These are phyloP conservation scores for Chauna torquata DNA, from an alignment of 2,113 vertebrate species.

Conservation along the genomic window DNA sequence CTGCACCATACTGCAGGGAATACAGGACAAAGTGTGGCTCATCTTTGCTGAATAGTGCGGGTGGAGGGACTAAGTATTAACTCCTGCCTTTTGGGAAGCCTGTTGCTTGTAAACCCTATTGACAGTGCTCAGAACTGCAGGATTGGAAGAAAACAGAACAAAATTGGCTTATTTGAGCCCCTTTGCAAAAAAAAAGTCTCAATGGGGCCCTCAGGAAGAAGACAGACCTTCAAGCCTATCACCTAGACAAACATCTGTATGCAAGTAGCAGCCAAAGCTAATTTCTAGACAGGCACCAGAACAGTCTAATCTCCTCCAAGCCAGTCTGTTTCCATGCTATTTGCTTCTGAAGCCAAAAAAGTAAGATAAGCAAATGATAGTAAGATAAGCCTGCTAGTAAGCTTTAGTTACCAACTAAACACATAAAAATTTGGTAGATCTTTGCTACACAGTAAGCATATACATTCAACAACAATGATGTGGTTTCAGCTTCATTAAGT, in stretches of 20 bases:
- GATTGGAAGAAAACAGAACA: neutral
- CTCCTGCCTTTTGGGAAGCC: neutral
- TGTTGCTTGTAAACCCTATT: neutral
- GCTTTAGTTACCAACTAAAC: neutral
- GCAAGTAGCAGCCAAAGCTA: neutral
- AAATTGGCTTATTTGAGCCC: neutral
- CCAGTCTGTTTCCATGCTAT: neutral
- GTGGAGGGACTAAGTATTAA: neutral
- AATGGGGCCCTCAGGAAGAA: neutral
- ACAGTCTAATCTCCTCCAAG: neutral
- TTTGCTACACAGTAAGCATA: neutral
- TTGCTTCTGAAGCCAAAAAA: neutral
- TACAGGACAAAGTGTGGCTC: neutral
- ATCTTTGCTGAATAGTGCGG: neutral
- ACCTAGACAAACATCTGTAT: neutral
- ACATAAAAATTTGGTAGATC: neutral
- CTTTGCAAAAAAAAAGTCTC: neutral
- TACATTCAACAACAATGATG: neutral
- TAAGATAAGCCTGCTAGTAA: neutral
- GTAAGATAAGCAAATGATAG: neutral
- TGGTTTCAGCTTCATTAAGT: neutral
- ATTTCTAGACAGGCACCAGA: neutral
- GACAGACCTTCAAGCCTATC: neutral
- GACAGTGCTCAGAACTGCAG: neutral
- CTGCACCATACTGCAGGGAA: neutral